These are phyloP conservation scores for Plestiodon gilberti DNA, from an alignment of 2,113 vertebrate species.

Conservation along the genomic window DNA sequence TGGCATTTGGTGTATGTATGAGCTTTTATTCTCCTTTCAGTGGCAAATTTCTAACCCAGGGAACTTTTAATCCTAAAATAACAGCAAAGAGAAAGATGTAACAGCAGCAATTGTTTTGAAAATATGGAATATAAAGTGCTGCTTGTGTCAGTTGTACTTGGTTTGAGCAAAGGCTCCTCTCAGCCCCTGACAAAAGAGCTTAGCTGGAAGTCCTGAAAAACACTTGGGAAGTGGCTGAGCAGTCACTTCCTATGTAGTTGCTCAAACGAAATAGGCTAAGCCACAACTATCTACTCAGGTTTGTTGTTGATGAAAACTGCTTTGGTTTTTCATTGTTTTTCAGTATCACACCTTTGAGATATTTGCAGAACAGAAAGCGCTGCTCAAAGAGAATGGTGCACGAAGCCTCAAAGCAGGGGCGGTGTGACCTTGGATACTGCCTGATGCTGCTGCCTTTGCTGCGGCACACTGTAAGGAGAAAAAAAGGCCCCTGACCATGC, in stretches of 20 bases:
- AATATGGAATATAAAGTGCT: constrained; percentile 51
- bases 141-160: rapidly evolving
- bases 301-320: neutral
- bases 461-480: too few species aligned
- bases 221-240: neutral
- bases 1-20: constrained; percentile 37
- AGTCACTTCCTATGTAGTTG: neutral
- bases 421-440: too few species aligned
- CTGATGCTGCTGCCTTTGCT: too few species aligned
- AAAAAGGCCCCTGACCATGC: too few species aligned
- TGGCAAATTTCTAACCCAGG: constrained; percentile 62
- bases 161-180: neutral
- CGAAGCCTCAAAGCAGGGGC: neutral
- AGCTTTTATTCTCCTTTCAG: constrained; percentile 37
- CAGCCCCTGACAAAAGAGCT: neutral
- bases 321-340: neutral
- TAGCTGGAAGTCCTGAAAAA: neutral
- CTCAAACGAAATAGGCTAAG: neutral
- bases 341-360: neutral
- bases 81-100: constrained; percentile 61
- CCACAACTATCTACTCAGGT: neutral
- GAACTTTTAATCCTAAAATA: constrained; percentile 76
- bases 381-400: neutral
- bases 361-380: neutral
- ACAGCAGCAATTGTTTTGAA: constrained; percentile 42